Evolutionary conservation across 2,888 invertebrate species (phyloP), one percentile per base, ranked within the genome.

Genomic region (Myathropa florea): DNA sequence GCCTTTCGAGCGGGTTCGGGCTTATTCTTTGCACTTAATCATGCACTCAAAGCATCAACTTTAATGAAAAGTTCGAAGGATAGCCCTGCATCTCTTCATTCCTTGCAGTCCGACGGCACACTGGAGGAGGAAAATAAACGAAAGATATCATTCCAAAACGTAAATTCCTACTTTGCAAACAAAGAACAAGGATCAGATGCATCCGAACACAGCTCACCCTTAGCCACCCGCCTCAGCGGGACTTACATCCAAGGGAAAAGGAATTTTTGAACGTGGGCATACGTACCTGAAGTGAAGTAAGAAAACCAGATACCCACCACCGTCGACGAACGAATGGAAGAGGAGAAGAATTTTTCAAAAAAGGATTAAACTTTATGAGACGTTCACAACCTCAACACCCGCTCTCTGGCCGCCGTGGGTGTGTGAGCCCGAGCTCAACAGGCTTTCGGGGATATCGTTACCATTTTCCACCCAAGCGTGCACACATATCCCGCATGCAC

Each of bases 341-440:
- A 57, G 57, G 24, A 57, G 57, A 26, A 14, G 46, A 39, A 72
- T 72, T 85, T 81, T 77, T 75, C 67, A 71, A 76, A 81, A 85
- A 81, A 81, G 84, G 81, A 85, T 85, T 85, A 85, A 85, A 77
- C 68, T 81, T 81, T 85, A 85, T 81, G 81, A 81, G 84, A 81
- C 76, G 71, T 77, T 85, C 77, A 60, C 72, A 85, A 72, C 64
- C 60, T 57, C 57, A 64, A 53, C 75, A 30, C 75, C 36, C 23
- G 60, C 59, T 28, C 24, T 61, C 23, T 14, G 46, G 10, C 24
- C 18, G 12, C 23, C 23, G 26, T 72, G 71, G 26, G 57, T 73
- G 63, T 39, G 28, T 83, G 67, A 18, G 46, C 46, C 55, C 65
- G 68, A 21, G 67, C 67, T 64, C 55, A 65, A 76, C 71, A 72